Percentiles rank a stretch among this genome's conserved stretches.
Evolutionary conservation across 2,113 vertebrate genomes (phyloP).

Genomic region (Ginglymostoma cirratum): DNA sequence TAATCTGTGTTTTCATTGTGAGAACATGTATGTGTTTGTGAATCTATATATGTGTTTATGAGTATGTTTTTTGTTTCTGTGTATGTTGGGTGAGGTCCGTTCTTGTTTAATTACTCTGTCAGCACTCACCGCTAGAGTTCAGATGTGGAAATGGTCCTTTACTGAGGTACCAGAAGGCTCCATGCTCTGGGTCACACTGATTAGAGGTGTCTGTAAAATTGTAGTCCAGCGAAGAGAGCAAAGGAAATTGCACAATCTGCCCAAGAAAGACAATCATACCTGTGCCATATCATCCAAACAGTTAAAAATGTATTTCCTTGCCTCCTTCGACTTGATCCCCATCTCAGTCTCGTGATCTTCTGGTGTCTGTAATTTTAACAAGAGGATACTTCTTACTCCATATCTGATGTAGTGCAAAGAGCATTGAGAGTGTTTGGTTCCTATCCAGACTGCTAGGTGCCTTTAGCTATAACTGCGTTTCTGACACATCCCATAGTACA

Average conservation of each 20-base stretch:
- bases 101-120: not conserved
- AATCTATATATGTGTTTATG: not conserved
- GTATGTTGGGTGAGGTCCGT: not conserved
- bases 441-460: too few species aligned
- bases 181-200: too few species aligned
- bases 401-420: not conserved
- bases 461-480: not conserved
- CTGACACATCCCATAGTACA: not conserved
- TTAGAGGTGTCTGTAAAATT: not conserved
- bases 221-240: not conserved
- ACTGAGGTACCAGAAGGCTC: not conserved
- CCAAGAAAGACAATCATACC: slow-evolving; percentile 56
- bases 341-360: slow-evolving; percentile 93
- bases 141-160: not conserved
- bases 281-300: slow-evolving; percentile 96
- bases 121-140: not conserved
- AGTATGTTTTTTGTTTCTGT: not conserved
- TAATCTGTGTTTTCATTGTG: not conserved
- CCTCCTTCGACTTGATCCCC: slow-evolving; percentile 94
- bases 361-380: slow-evolving; percentile 62
- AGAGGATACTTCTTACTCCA: not conserved
- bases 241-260: not conserved
- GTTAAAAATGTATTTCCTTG: slow-evolving; percentile 96
- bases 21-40: not conserved
- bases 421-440: not conserved